Evolutionary conservation across 2,888 invertebrate species (phyloP).

Genomic region (Xylophagus ater): DNA sequence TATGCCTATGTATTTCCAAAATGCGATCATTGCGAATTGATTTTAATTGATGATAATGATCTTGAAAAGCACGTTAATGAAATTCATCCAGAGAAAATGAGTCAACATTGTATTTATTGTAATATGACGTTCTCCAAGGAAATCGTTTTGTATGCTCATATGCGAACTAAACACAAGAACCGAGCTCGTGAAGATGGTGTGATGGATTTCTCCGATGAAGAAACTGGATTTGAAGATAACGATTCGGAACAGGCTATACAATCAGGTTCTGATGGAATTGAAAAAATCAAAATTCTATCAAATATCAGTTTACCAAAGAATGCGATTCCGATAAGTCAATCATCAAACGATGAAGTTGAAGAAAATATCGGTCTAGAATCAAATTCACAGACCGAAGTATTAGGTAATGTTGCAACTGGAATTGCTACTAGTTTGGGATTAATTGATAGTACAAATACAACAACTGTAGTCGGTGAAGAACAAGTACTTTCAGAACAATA

Average conservation of each 20-base stretch:
- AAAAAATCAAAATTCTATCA: constrained; percentile 44
- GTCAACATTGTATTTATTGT: constrained; percentile 61
- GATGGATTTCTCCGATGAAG: constrained; percentile 46
- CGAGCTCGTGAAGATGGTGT: constrained; percentile 55
- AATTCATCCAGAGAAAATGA: constrained; percentile 30
- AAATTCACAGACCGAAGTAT: constrained; percentile 45
- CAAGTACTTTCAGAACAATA: constrained; percentile 6
- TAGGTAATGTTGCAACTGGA: constrained; percentile 46
- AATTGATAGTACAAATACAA: constrained; percentile 42
- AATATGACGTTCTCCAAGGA: constrained; percentile 58
- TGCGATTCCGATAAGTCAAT: constrained; percentile 18
- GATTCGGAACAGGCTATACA: constrained; percentile 21
- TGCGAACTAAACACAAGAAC: constrained; percentile 53
- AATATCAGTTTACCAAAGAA: constrained; percentile 34
- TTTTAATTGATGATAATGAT: constrained; percentile 61
- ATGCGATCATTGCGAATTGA: constrained; percentile 62
- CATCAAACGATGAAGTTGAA: constrained; percentile 21
- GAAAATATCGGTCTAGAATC: constrained; percentile 22
- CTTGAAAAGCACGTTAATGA: constrained; percentile 58
- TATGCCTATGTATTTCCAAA: constrained; percentile 62
- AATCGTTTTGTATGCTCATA: constrained; percentile 58
- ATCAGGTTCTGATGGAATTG: constrained; percentile 28
- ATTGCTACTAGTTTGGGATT: constrained; percentile 47
- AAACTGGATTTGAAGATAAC: constrained; percentile 24
- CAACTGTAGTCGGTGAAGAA: constrained; percentile 10